These are phyloP conservation scores for Bovichtus diacanthus DNA, from an alignment of 2,797 vertebrate species.

Conservation along the genomic window DNA sequence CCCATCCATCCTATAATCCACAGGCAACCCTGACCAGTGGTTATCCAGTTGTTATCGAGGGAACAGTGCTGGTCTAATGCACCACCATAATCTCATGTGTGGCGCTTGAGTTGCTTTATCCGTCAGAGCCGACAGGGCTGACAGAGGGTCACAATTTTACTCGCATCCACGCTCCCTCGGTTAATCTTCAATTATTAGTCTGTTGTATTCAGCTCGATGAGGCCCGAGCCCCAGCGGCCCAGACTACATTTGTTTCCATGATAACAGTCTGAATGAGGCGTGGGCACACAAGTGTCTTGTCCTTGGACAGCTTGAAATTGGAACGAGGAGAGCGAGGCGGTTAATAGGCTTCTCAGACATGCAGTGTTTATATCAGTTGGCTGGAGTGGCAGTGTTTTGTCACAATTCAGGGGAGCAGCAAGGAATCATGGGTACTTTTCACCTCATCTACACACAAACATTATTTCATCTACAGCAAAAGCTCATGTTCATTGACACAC, in stretches of 20 bases:
- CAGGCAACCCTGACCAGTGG: not conserved
- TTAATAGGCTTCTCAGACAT: constrained; percentile 28
- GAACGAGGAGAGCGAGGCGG: not conserved
- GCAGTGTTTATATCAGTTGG: not conserved
- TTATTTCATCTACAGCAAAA: too few relatives aligned
- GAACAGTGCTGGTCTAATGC: not conserved
- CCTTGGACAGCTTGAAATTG: constrained; percentile 22
- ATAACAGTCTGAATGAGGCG: constrained; percentile 32
- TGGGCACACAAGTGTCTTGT: constrained; percentile 29
- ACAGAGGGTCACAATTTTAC: not conserved
- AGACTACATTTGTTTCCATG: constrained; percentile 29
- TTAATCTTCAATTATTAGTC: constrained; percentile 13
- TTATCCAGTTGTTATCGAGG: not conserved
- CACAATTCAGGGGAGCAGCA: not conserved
- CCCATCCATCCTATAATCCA: not conserved
- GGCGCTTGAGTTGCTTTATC: not conserved
- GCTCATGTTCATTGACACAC: too few relatives aligned
- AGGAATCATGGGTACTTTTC: not conserved
- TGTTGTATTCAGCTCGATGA: constrained; percentile 3
- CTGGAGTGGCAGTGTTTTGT: not conserved
- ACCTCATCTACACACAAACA: too few relatives aligned
- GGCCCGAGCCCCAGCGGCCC: constrained; percentile 12
- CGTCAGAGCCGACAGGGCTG: constrained; percentile 3
- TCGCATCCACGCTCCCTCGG: not conserved
- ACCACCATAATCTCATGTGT: not conserved